phyloP scores from a whole-genome alignment of 2,888 invertebrate species.

The Oxytorus armatus region DNA sequence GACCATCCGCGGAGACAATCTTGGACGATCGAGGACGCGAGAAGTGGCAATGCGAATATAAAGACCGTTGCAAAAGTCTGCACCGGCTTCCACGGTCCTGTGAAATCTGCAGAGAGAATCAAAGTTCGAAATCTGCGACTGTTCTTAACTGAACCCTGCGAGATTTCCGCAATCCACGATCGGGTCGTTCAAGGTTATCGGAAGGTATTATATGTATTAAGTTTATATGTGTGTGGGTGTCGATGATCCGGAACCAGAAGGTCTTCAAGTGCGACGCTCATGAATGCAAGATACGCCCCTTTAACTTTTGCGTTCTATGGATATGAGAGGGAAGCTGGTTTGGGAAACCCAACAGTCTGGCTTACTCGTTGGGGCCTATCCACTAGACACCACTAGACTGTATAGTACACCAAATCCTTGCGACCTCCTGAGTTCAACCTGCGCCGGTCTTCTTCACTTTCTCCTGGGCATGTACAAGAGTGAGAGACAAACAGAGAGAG shows the following conservation, averaged over 20 bases:
- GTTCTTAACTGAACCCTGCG: conserved; percentile 16
- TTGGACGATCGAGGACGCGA: conserved; percentile 32
- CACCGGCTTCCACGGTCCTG: conserved; percentile 36
- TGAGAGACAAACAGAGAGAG: conserved; percentile 8
- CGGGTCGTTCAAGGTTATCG: conserved; percentile 57
- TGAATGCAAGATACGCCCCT: not conserved
- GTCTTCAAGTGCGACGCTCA: not conserved
- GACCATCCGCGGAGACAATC: conserved; percentile 48
- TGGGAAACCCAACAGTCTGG: conserved; percentile 10
- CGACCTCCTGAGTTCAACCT: conserved; percentile 23
- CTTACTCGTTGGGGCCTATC: conserved; percentile 1
- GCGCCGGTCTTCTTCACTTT: conserved; percentile 16
- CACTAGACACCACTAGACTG: not conserved
- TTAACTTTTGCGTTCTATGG: not conserved
- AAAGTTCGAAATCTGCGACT: conserved; percentile 19
- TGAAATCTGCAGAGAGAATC: conserved; percentile 17
- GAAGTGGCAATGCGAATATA: conserved; percentile 44
- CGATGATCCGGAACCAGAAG: conserved; percentile 10
- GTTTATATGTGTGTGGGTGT: conserved; percentile 33
- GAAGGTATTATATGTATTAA: conserved; percentile 51
- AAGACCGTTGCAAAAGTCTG: conserved; percentile 21
- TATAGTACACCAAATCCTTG: conserved; percentile 7
- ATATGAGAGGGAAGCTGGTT: conserved; percentile 2
- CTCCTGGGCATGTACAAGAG: not conserved
- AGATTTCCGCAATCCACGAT: conserved; percentile 53